Percentiles rank a stretch among this genome's conserved stretches.
phyloP scores from a whole-genome alignment of 2,888 invertebrate species.

The Stomorhina lunata region DNA sequence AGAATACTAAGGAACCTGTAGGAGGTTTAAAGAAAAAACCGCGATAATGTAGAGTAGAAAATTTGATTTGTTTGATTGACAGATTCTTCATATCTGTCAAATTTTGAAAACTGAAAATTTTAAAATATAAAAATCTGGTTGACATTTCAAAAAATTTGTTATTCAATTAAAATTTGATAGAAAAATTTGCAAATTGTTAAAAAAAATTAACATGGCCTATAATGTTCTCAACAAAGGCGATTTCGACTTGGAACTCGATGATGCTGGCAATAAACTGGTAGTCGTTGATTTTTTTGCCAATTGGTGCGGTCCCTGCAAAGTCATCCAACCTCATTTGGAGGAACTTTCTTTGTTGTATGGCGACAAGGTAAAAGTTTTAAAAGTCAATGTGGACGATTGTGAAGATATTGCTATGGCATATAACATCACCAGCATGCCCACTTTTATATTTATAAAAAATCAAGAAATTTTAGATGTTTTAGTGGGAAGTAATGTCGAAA shows the following conservation, averaged over 20 bases:
- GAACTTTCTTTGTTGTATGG: slow-evolving; percentile 84
- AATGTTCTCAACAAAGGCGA: slow-evolving; percentile 81
- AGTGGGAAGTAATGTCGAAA: slow-evolving; percentile 89
- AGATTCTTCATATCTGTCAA: no score
- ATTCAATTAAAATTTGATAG: background rate
- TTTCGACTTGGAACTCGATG: slow-evolving; percentile 84
- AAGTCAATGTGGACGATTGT: slow-evolving; percentile 92
- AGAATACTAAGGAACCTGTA: background rate
- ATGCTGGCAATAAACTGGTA: slow-evolving; percentile 89
- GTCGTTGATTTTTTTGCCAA: slow-evolving; percentile 94
- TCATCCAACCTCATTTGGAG: slow-evolving; percentile 90
- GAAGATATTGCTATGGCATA: slow-evolving; percentile 90
- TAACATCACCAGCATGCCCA: slow-evolving; percentile 92
- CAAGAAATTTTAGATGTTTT: slow-evolving; percentile 85
- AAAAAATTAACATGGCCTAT: slow-evolving; percentile 67
- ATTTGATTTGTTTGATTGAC: no score
- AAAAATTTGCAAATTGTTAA: background rate
- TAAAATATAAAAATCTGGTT: no score
- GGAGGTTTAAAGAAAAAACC: background rate
- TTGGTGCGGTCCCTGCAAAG: slow-evolving; percentile 96
- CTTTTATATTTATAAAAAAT: slow-evolving; percentile 91
- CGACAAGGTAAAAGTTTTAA: slow-evolving; percentile 81
- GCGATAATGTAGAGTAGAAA: background rate
- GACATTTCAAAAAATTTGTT: background rate
- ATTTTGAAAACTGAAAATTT: background rate